Conservation (phyloP, 2,888 invertebrate genomes). For the Ischnura elegans region DNA sequence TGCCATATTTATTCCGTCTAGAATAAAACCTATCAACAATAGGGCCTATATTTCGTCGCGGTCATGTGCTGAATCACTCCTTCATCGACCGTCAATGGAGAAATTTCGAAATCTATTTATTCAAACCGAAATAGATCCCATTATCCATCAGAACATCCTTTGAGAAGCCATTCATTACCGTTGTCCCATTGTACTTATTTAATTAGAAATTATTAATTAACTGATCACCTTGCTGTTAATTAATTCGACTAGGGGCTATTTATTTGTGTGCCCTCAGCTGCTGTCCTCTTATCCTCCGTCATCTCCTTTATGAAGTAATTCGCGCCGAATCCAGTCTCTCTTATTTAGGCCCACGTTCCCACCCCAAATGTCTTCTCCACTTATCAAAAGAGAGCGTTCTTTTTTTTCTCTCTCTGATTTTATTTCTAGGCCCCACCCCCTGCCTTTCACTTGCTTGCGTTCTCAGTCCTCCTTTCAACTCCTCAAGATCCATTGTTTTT, state of each 20-base stretch:
- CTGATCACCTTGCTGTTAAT: neutral
- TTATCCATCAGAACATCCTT: too few species aligned
- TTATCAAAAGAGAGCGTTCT: neutral
- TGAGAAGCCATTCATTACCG: too few species aligned
- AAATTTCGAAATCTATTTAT: too few species aligned
- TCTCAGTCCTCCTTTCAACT: neutral
- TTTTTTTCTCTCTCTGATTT: neutral
- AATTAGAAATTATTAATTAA: too few species aligned
- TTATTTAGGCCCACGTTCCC: neutral
- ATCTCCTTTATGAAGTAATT: neutral
- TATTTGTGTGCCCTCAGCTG: neutral
- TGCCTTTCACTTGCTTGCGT: neutral
- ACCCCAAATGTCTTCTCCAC: neutral
- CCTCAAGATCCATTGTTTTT: slow-evolving; percentile 5
- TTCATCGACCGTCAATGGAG: too few species aligned
- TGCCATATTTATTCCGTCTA: too few species aligned
- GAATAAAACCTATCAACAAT: too few species aligned
- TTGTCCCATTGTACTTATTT: too few species aligned
- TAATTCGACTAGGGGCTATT: neutral
- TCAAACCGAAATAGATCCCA: too few species aligned
- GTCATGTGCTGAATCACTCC: too few species aligned
- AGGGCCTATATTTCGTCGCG: too few species aligned
- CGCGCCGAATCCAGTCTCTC: neutral
- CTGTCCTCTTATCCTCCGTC: neutral
- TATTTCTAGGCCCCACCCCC: neutral